Evolutionary conservation across 2,888 invertebrate genomes (phyloP).

Genomic region (Eupithecia subfuscata): DNA sequence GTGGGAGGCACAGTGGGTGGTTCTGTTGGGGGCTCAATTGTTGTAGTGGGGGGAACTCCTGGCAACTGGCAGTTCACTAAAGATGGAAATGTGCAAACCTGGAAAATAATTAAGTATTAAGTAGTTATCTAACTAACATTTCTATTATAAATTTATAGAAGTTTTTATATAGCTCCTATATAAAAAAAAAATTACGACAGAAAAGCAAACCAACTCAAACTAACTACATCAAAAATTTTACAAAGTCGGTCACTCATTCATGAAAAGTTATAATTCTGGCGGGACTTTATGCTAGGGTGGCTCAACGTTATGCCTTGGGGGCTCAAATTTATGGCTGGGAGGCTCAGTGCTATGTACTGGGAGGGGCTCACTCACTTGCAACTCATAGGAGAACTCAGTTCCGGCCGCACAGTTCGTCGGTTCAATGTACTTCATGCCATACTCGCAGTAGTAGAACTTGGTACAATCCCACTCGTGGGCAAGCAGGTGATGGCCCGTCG

Average conservation of each 20-base stretch:
- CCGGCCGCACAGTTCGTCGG: constrained; percentile 46
- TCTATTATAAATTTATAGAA: no score
- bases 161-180: no score
- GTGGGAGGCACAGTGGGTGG: neutral
- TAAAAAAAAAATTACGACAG: no score
- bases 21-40: neutral
- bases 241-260: no score
- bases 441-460: constrained; percentile 59
- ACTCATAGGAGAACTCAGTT: constrained; percentile 13
- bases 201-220: no score
- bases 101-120: neutral
- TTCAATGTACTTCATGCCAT: constrained; percentile 44
- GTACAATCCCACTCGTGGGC: constrained; percentile 65
- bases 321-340: no score
- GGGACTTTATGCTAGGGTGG: no score
- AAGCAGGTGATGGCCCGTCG: constrained; percentile 74
- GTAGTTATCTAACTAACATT: neutral
- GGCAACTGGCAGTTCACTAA: constrained; percentile 8
- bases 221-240: no score
- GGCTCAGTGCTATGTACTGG: neutral
- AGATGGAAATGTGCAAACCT: constrained; percentile 4
- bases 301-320: no score
- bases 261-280: no score
- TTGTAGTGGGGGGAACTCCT: constrained; percentile 9
- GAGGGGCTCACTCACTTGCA: neutral